A percentile compares a stretch with the other conserved stretches of the same genome.
phyloP scores from a whole-genome alignment of 2,113 vertebrate species.

The Microtus richardsoni region DNA sequence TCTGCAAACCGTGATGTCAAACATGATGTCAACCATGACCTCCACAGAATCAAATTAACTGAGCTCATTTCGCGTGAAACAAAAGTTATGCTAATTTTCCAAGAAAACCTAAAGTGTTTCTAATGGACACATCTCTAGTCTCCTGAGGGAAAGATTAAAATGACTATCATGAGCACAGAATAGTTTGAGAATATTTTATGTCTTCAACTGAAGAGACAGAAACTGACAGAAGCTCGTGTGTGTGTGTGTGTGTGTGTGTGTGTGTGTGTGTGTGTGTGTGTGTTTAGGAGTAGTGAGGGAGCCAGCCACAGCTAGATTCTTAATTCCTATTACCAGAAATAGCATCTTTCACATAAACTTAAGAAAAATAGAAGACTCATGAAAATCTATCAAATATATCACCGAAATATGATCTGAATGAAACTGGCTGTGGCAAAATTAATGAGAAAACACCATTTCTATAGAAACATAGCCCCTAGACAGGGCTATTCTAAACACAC shows the following conservation, averaged over 20 bases:
- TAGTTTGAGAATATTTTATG: not conserved
- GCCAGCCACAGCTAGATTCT: conserved; percentile 8
- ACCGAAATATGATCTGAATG: conserved; percentile 40
- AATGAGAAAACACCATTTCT: not conserved
- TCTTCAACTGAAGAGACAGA: not conserved
- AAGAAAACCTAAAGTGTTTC: conserved; percentile 15
- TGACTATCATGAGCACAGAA: not conserved
- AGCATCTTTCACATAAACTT: not conserved
- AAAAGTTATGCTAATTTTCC: conserved; percentile 10
- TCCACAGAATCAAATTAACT: conserved; percentile 4
- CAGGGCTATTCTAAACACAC: not conserved
- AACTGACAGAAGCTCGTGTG: not conserved
- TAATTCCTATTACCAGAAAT: conserved; percentile 44
- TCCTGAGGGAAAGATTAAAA: not conserved
- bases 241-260: not conserved
- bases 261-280: not conserved
- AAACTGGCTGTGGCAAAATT: not conserved
- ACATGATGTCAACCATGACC: conserved; percentile 3
- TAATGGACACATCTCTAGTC: not conserved
- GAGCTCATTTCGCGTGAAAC: conserved; percentile 25
- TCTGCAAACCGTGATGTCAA: conserved; percentile 48
- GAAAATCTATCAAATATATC: not conserved
- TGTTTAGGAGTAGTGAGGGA: not conserved
- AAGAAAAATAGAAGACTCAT: conserved; percentile 25
- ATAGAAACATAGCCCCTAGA: not conserved